A percentile compares a stretch with the other conserved stretches of the same genome.
These are phyloP conservation scores for Progne subis DNA, from an alignment of 2,113 vertebrate species.

Conservation along the genomic window DNA sequence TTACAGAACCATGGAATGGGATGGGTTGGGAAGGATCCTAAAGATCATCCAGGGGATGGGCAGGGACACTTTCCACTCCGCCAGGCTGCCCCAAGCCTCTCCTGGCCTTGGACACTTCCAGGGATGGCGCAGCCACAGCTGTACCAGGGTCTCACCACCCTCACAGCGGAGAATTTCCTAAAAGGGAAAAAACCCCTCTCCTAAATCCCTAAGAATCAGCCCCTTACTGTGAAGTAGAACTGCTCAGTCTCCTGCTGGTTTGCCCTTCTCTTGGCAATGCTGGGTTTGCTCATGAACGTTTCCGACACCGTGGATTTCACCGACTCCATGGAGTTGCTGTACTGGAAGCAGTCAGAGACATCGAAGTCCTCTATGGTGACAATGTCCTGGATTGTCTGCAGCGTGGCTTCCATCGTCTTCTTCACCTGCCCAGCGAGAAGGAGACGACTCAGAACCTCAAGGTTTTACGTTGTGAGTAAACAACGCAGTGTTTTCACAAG, in stretches of 20 bases:
- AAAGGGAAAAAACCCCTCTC: too few species aligned
- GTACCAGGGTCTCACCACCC: neutral
- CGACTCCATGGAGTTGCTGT: slow-evolving; percentile 99
- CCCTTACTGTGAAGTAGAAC: slow-evolving; percentile 95
- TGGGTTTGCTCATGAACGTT: slow-evolving; percentile 98
- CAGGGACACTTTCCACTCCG: neutral
- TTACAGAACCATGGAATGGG: neutral
- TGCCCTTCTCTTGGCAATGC: slow-evolving; percentile 94
- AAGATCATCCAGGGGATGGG: neutral
- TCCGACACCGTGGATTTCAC: slow-evolving; percentile 96
- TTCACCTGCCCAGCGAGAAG: slow-evolving; percentile 83
- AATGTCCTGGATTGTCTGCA: slow-evolving; percentile 98
- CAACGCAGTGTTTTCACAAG: neutral
- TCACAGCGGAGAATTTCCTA: neutral
- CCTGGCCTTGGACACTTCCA: neutral
- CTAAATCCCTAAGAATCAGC: rapidly evolving
- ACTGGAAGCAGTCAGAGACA: slow-evolving; percentile 97
- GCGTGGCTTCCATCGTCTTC: slow-evolving; percentile 98
- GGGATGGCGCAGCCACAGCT: neutral
- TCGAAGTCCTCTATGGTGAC: slow-evolving; percentile 97
- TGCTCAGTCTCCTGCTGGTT: slow-evolving; percentile 99
- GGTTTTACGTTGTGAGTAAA: neutral
- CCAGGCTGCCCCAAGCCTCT: neutral
- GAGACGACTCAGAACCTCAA: neutral
- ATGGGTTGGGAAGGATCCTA: neutral